These are phyloP conservation scores for Pelagia noctiluca DNA, from an alignment of 30 jellyfish, hydroid and myxozoan genomes.

Conservation along the genomic window DNA sequence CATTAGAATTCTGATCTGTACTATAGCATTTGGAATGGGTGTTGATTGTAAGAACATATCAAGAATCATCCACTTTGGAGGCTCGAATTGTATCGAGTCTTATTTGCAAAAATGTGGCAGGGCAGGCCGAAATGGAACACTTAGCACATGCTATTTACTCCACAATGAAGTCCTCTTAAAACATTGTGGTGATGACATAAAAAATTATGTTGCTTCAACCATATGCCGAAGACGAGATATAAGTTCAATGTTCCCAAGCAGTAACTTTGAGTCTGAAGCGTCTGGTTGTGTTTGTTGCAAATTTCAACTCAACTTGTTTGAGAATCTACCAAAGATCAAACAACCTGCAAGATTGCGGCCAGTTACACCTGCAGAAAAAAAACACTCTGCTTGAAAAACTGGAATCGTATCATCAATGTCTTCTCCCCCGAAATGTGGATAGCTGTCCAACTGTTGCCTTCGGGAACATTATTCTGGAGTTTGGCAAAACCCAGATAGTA, in stretches of 20 bases:
- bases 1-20: conserved; percentile 10
- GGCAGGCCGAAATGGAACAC: not conserved
- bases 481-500: conserved; percentile 11
- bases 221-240: too few relatives aligned
- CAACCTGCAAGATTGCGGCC: not conserved
- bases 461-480: conserved; percentile 22
- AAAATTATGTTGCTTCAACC: too few relatives aligned
- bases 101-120: too few relatives aligned
- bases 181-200: conserved; percentile 28
- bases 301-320: not conserved
- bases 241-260: too few relatives aligned
- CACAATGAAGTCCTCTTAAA: conserved; percentile 20
- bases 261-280: too few relatives aligned
- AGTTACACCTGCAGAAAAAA: not conserved
- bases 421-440: conserved; percentile 1
- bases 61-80: not conserved
- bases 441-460: conserved; percentile 20
- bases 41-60: too few relatives aligned
- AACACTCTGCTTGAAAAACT: not conserved
- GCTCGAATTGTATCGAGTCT: conserved; percentile 3
- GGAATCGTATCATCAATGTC: not conserved
- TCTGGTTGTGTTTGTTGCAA: too few relatives aligned
- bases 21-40: conserved; percentile 9
- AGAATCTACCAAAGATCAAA: not conserved
- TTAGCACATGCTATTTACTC: conserved; percentile 27